Evolutionary conservation across 1,140 invertebrate genomes (phyloP), one percentile per base, ranked within the genome.

Genomic region (Trachymyrmex cornetzi): DNA sequence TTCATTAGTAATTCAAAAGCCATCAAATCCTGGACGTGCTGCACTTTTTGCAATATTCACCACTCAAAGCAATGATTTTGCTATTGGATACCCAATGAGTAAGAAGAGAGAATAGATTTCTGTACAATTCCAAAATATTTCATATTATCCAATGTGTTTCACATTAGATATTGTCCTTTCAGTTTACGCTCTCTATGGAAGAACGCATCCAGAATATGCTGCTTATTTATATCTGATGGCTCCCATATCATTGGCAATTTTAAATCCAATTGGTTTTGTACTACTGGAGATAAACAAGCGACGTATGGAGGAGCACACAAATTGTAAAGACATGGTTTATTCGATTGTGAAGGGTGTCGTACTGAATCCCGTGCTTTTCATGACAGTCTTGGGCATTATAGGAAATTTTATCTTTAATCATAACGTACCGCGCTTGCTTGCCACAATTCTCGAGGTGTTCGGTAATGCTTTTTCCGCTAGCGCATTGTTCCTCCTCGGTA

Each of bases 1-100:
- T 16, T 98, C 98, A 3, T 90, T 99, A 74, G 92, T 99, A 44
- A 96, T 98, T 22, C 97, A 97, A 9, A 97, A 97, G 94, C 98
- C 98, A 9, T 93, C 97, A 6, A 98, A 99, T 95, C 96, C 97
- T 84, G 98, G 98, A 16, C 96, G 97, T 91, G 98, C 98, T 77
- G 99, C 98, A 19, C 96, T 99, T 27, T 99, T 98, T 96, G 98
- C 98, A 30, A 99, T 99, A 91, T 99, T 99, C 94, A 98, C 98
- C 67, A 99, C 99, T 0, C 99, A 99, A 93, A 99, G 98, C 93
- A 99, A 99, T 96, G 99, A 99, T 95, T 99, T 99, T 96, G 99
- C 99, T 67, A 97, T 99, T 90, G 99, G 99, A 85, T 99, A 98
- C 96, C 99, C 99, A 4, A 99, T 99, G 92, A 97, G 98, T 99